Evolutionary conservation across 1,140 invertebrate genomes (phyloP).

Genomic region (Euura saliciscinereae): DNA sequence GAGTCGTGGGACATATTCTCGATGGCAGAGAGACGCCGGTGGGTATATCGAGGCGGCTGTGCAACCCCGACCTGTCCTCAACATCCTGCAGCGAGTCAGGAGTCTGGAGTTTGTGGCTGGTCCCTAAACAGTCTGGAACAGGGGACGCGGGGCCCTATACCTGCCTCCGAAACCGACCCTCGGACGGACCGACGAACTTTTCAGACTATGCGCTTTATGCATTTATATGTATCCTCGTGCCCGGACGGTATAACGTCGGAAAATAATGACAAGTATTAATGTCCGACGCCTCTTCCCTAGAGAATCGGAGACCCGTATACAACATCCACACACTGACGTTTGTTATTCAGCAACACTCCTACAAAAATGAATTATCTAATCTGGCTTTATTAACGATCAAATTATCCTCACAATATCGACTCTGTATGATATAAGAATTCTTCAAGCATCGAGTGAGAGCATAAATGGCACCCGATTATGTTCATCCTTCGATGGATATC

Average conservation of each 20-base stretch:
- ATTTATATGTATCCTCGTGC: background rate
- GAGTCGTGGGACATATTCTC: too few species aligned
- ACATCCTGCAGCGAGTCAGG: background rate
- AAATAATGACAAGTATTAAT: conserved; percentile 8
- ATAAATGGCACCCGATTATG: too few species aligned
- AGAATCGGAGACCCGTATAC: background rate
- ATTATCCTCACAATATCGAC: too few species aligned
- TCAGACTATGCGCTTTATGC: background rate
- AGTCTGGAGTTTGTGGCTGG: background rate
- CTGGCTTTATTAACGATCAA: too few species aligned
- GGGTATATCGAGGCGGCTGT: background rate
- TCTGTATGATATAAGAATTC: too few species aligned
- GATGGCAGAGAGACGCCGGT: too few species aligned
- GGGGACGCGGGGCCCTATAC: background rate
- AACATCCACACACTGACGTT: background rate
- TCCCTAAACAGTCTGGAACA: background rate
- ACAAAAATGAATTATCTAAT: too few species aligned
- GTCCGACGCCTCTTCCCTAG: background rate
- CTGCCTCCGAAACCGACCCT: background rate
- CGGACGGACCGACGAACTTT: conserved; percentile 2
- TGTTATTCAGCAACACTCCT: too few species aligned
- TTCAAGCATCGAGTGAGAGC: too few species aligned
- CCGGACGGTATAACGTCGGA: background rate
- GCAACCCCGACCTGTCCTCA: background rate
- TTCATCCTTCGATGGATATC: too few species aligned